These are phyloP conservation scores for Sceloporus undulatus DNA, from an alignment of 2,113 vertebrate species.

Conservation along the genomic window DNA sequence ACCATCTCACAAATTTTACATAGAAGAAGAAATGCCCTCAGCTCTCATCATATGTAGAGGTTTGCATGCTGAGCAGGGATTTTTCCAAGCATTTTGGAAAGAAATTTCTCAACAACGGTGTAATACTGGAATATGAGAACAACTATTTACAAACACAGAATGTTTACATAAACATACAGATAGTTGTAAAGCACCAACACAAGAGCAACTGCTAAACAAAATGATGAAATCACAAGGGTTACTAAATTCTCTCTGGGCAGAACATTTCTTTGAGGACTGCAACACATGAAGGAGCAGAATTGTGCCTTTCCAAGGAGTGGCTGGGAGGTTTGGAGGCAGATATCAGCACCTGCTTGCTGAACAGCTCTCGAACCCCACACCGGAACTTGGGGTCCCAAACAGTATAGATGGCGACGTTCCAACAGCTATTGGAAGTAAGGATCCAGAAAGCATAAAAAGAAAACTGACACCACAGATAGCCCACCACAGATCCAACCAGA, in stretches of 20 bases:
- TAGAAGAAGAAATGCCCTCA: neutral
- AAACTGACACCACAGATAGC: slow-evolving; percentile 86
- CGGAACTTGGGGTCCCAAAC: slow-evolving; percentile 84
- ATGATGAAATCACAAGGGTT: too few species aligned
- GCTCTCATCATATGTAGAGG: neutral
- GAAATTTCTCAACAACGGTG: neutral
- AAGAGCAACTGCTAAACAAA: neutral
- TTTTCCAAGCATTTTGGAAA: neutral
- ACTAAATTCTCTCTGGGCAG: slow-evolving; percentile 29
- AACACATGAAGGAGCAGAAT: slow-evolving; percentile 40
- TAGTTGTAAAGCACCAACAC: neutral
- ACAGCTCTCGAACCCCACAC: slow-evolving; percentile 81
- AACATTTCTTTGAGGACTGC: slow-evolving; percentile 55
- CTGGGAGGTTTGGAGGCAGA: slow-evolving; percentile 53
- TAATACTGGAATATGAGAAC: neutral
- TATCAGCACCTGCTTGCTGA: slow-evolving; percentile 67
- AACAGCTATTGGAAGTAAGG: slow-evolving; percentile 86
- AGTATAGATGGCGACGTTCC: slow-evolving; percentile 88
- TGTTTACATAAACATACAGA: neutral
- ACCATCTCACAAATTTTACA: neutral
- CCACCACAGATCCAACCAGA: slow-evolving; percentile 84
- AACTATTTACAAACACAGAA: neutral
- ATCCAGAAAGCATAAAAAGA: slow-evolving; percentile 90
- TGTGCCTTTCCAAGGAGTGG: slow-evolving; percentile 32
- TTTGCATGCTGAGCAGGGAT: neutral